These are phyloP conservation scores for Helicoverpa assulta DNA, from an alignment of 2,888 invertebrate genomes.

Conservation along the genomic window DNA sequence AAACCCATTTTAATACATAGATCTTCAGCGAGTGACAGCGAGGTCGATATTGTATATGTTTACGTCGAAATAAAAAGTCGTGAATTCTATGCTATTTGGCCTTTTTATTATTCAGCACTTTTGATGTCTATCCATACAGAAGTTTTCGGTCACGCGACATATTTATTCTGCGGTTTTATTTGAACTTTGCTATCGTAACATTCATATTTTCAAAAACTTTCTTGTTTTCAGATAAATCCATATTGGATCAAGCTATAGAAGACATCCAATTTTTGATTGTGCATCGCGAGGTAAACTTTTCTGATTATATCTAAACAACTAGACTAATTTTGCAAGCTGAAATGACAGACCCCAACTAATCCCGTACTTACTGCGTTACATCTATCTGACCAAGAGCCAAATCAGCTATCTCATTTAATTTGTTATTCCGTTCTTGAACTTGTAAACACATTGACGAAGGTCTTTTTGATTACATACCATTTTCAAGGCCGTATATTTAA, in stretches of 20 bases:
- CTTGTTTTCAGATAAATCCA: slow-evolving; percentile 91
- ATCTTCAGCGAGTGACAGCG: neutral
- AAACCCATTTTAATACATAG: too few relatives aligned
- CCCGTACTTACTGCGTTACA: too few relatives aligned
- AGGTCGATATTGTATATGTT: slow-evolving; percentile 23
- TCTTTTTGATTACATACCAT: slow-evolving; percentile 64
- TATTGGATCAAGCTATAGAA: slow-evolving; percentile 91
- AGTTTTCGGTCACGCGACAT: slow-evolving; percentile 74
- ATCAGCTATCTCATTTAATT: neutral
- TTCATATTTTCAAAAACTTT: slow-evolving; percentile 29
- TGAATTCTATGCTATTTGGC: slow-evolving; percentile 60
- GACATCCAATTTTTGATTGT: slow-evolving; percentile 91
- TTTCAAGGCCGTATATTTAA: slow-evolving; percentile 79
- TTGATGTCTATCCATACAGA: slow-evolving; percentile 67
- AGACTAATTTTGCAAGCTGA: too few relatives aligned
- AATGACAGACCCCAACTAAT: too few relatives aligned
- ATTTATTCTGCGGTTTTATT: slow-evolving; percentile 64
- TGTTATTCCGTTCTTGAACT: slow-evolving; percentile 75
- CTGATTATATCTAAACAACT: neutral
- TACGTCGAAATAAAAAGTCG: slow-evolving; percentile 59
- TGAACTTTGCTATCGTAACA: slow-evolving; percentile 37
- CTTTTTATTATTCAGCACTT: slow-evolving; percentile 76
- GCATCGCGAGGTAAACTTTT: slow-evolving; percentile 86
- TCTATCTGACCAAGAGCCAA: neutral
- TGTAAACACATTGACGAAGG: slow-evolving; percentile 69